Percentiles rank a stretch among this genome's conserved stretches.
Conservation (phyloP, 35 echinoderm and acorn worm genomes). For the Apostichopus parvimensis region DNA sequence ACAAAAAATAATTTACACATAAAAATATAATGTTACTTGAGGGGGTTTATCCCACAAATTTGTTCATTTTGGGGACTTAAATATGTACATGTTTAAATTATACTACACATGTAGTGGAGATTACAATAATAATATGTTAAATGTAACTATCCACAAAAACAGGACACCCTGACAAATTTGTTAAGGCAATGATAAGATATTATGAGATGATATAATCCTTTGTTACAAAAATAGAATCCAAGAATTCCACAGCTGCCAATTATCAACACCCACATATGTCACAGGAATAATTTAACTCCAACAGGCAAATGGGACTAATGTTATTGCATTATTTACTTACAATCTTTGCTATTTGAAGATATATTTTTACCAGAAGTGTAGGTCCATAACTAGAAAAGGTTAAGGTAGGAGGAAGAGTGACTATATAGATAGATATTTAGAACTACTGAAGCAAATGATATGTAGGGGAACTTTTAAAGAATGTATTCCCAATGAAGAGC, state of each 20-base stretch:
- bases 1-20: no score
- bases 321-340: background rate
- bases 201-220: slow-evolving; percentile 7
- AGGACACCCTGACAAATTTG: background rate
- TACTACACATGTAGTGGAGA: no score
- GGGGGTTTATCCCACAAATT: no score
- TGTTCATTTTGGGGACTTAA: no score
- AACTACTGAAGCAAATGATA: no score
- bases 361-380: background rate
- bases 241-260: background rate
- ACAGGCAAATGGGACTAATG: background rate
- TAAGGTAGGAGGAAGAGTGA: background rate
- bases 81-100: no score
- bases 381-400: background rate
- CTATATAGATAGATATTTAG: no score
- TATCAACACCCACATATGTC: background rate
- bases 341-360: background rate
- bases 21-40: no score
- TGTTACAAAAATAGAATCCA: slow-evolving; percentile 40
- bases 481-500: no score
- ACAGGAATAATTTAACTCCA: background rate
- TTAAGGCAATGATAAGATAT: slow-evolving; percentile 15
- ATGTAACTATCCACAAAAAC: background rate
- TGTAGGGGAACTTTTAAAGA: no score
- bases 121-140: no score